Evolutionary conservation across 2,797 vertebrate genomes (phyloP), one percentile per base, ranked within the genome.

Genomic region (Bryconaethiops microstoma): DNA sequence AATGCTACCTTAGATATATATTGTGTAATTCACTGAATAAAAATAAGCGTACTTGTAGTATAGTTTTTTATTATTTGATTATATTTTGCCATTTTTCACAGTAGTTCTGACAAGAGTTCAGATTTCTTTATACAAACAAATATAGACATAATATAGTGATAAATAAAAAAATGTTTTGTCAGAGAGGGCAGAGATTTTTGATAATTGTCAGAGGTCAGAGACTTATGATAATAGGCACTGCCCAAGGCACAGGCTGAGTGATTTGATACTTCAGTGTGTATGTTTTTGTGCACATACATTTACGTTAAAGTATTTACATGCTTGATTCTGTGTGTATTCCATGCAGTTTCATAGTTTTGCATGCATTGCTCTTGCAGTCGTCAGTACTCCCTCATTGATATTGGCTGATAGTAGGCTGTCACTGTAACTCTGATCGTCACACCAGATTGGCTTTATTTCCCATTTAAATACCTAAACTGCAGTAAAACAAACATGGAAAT

Each of bases 361-460:
- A 68, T 71, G 69, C 21, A 29, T 42, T 21, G 21, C 57, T 63
- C 3, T 4, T n/a, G 21, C 63, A 52, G 65, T 25, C n/a, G 13
- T 10, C 45, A 64, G 60, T 23, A 13, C 9, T 45, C 71, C 48
- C n/a, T 69, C 55, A 23, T 21, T 4, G 69, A 75, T 68, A 64
- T 63, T 17, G 35, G 45, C 70, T 71, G 59, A 83, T 79, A 79
- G 76, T 23, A 23, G 72, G 68, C 45, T 71, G n/a, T 39, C 5
- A 35, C 14, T 73, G 52, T 63, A 76, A 21, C 45, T 74, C 39
- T 57, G 29, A 59, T 39, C 10, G 12, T 0, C 17, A 17, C 19
- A 12, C 19, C 21, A 76, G 40, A 57, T 48, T 5, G 19, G 12
- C 45, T 60, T 57, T 0, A 50, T 80, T 67, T 77, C 23, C 21